A percentile compares a stretch with the other conserved stretches of the same genome.
Evolutionary conservation across 2,113 vertebrate genomes (phyloP).

Genomic region (Sphaerodactylus townsendi): DNA sequence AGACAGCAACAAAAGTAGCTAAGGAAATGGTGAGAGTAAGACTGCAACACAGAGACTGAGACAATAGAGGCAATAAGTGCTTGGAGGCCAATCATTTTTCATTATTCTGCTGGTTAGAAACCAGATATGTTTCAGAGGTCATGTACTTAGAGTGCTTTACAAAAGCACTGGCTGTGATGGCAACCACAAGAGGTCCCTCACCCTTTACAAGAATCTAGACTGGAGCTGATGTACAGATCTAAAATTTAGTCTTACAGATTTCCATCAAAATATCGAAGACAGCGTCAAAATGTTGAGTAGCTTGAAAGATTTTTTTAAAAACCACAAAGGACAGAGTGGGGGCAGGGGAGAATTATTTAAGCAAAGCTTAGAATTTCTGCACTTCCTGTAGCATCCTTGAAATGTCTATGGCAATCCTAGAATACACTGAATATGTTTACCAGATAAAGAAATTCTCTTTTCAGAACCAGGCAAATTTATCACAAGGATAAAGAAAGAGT

Average conservation of each 20-base stretch:
- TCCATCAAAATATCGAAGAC: slow-evolving; percentile 27
- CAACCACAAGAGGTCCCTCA: slow-evolving; percentile 42
- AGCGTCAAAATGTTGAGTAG: slow-evolving; percentile 23
- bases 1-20: slow-evolving; percentile 53
- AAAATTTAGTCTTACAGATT: slow-evolving; percentile 48
- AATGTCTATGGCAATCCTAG: slow-evolving; percentile 46
- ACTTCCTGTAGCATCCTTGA: slow-evolving; percentile 50
- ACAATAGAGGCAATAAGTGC: slow-evolving; percentile 73
- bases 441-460: slow-evolving; percentile 46
- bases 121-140: slow-evolving; percentile 77
- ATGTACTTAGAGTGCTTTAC: slow-evolving; percentile 73
- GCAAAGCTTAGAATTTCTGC: slow-evolving; percentile 55
- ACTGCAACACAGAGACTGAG: slow-evolving; percentile 51
- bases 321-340: slow-evolving; percentile 14
- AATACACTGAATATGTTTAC: slow-evolving; percentile 31
- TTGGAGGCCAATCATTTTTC: slow-evolving; percentile 79
- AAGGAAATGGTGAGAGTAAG: neutral
- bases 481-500: slow-evolving; percentile 49
- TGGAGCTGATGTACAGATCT: slow-evolving; percentile 57
- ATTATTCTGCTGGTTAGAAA: slow-evolving; percentile 79
- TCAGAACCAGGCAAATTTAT: slow-evolving; percentile 53
- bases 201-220: slow-evolving; percentile 38
- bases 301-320: slow-evolving; percentile 54
- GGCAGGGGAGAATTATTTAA: slow-evolving; percentile 1
- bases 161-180: slow-evolving; percentile 48